Percentiles rank a stretch among this genome's conserved stretches.
These are phyloP conservation scores for Theristus sp. DNA, from an alignment of 2,888 invertebrate genomes.

Conservation along the genomic window DNA sequence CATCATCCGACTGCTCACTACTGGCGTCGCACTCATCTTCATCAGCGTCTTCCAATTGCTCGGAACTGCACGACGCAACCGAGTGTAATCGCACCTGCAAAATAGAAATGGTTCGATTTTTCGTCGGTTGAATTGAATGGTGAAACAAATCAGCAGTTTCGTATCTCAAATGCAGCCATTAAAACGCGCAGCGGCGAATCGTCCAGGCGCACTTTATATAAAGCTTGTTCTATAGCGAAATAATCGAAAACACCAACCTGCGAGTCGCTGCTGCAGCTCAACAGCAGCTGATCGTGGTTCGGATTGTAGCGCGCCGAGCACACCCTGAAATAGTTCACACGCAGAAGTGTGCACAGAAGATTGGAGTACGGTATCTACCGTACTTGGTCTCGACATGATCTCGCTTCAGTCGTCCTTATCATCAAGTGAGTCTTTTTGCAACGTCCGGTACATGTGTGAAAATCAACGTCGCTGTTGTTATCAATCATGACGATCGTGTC, in stretches of 20 bases:
- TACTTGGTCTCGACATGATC: no score
- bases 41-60: slow-evolving; percentile 31
- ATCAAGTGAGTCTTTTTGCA: no score
- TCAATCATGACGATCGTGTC: no score
- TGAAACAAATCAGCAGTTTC: no score
- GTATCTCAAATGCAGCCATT: background rate
- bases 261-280: slow-evolving; percentile 85
- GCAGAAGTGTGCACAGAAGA: no score
- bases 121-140: no score
- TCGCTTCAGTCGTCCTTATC: no score
- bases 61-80: slow-evolving; percentile 67
- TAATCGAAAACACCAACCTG: background rate
- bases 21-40: slow-evolving; percentile 12
- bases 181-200: background rate
- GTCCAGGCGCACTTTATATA: background rate
- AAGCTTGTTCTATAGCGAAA: no score
- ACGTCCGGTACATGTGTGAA: no score
- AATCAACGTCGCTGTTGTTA: no score
- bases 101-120: no score
- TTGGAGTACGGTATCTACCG: no score
- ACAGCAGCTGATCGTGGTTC: slow-evolving; percentile 81
- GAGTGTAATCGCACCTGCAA: slow-evolving; percentile 32
- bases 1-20: background rate
- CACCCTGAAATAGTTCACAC: slow-evolving; percentile 41
- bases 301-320: slow-evolving; percentile 87